phyloP scores from a whole-genome alignment of 2,113 vertebrate species.

The Neopipo cinnamomea region DNA sequence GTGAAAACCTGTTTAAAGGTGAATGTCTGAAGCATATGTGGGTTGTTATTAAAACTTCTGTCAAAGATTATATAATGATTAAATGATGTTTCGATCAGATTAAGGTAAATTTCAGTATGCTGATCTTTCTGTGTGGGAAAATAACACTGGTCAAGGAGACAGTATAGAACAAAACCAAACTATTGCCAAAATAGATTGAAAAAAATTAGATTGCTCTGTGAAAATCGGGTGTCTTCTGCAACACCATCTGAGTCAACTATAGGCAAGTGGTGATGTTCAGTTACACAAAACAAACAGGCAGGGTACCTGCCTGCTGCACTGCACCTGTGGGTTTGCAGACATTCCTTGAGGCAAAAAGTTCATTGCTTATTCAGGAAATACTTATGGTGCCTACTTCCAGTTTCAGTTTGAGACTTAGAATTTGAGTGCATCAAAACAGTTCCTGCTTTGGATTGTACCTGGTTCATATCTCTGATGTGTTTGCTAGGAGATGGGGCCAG shows the following conservation, averaged over 20 bases:
- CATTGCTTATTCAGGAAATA: background rate
- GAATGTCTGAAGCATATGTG: background rate
- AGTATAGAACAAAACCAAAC: background rate
- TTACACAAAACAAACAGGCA: background rate
- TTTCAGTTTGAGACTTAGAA: background rate
- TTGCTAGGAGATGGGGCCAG: background rate
- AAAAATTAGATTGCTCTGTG: background rate
- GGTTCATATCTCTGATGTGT: background rate
- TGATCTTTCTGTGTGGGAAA: background rate
- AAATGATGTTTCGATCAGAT: background rate
- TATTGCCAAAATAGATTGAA: background rate
- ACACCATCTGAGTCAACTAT: background rate
- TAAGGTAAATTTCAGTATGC: background rate
- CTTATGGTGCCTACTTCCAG: background rate
- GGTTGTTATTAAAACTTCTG: background rate
- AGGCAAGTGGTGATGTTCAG: background rate
- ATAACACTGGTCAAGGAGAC: background rate
- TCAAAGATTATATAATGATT: background rate
- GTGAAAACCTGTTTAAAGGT: background rate
- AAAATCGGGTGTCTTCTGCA: background rate
- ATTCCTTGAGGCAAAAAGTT: background rate
- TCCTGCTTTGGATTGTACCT: background rate
- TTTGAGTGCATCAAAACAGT: background rate
- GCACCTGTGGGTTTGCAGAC: accelerated
- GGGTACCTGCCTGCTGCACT: background rate